Evolutionary conservation across 2,113 vertebrate species (phyloP).

Genomic region (Planiliza haematocheilus): DNA sequence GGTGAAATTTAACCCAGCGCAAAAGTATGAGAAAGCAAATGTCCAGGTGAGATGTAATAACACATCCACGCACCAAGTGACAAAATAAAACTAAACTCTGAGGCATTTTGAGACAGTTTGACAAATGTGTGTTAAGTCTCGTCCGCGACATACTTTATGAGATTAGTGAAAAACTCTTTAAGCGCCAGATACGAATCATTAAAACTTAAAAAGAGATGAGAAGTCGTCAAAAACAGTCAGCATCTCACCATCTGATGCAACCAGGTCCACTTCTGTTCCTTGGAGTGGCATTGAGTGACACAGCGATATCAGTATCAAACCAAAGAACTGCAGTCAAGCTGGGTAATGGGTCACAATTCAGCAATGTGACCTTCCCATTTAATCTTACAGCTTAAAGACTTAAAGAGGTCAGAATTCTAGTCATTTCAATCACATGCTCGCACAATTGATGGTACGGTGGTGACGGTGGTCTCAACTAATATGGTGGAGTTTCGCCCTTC

Average conservation of each 20-base stretch:
- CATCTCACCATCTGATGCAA: slow-evolving; percentile 74
- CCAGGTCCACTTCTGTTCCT: slow-evolving; percentile 28
- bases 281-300: slow-evolving; percentile 28
- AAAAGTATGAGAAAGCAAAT: slow-evolving; percentile 37
- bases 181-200: background rate
- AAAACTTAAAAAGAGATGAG: background rate
- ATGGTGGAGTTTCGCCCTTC: slow-evolving; percentile 18
- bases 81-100: slow-evolving; percentile 28
- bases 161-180: background rate
- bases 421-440: slow-evolving; percentile 51
- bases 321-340: slow-evolving; percentile 24
- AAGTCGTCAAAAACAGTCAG: slow-evolving; percentile 4
- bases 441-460: slow-evolving; percentile 12
- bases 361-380: slow-evolving; percentile 31
- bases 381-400: slow-evolving; percentile 63
- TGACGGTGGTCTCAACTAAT: slow-evolving; percentile 7
- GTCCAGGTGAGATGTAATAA: slow-evolving; percentile 42
- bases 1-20: slow-evolving; percentile 19
- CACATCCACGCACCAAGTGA: slow-evolving; percentile 3
- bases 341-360: slow-evolving; percentile 25
- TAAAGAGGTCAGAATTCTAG: slow-evolving; percentile 62
- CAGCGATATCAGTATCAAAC: slow-evolving; percentile 40
- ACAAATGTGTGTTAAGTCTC: slow-evolving; percentile 28
- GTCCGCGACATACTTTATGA: slow-evolving; percentile 14
- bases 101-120: slow-evolving; percentile 8